Percentiles rank a stretch among this genome's conserved stretches.
Conservation (phyloP, 2,113 vertebrate genomes). For the Phyllostomus hastatus region DNA sequence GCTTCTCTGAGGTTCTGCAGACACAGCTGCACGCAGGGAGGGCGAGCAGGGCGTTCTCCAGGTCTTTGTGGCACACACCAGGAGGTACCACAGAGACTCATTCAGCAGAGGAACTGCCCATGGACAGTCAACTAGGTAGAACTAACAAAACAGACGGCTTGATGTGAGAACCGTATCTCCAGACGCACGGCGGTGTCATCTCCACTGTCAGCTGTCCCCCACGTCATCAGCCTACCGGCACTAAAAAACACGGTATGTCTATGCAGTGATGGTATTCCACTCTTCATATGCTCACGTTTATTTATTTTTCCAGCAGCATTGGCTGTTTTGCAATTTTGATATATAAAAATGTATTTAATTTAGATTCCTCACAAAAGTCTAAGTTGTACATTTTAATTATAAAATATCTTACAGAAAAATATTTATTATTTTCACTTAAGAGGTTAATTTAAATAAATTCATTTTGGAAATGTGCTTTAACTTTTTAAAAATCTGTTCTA, state of each 20-base stretch:
- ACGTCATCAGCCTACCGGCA: not conserved
- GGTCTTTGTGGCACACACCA: constrained; percentile 63
- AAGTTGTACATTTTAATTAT: constrained; percentile 24
- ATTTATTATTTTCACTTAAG: constrained; percentile 5
- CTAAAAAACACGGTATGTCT: not conserved
- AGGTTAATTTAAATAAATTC: constrained; percentile 13
- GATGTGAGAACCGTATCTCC: not conserved
- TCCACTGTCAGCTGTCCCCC: not conserved
- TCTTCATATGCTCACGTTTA: not conserved
- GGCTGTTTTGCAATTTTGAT: constrained; percentile 7
- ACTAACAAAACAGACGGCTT: not conserved
- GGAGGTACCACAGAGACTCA: constrained; percentile 72
- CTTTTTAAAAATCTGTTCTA: constrained; percentile 23
- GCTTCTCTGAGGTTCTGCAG: constrained; percentile 76
- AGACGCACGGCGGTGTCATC: not conserved
- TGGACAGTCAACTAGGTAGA: constrained; percentile 58
- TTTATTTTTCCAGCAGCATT: not conserved
- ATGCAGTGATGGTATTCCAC: not conserved
- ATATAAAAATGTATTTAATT: constrained; percentile 16
- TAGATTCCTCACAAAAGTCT: not conserved
- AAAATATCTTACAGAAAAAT: constrained; percentile 1
- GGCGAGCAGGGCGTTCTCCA: constrained; percentile 57
- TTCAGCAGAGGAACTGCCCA: constrained; percentile 48
- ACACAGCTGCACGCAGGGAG: constrained; percentile 68
- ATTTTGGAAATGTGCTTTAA: constrained; percentile 29